Base-by-base conservation (phyloP, 1,140 invertebrate genomes). In the Mizuhopecten yessoensis region DNA sequence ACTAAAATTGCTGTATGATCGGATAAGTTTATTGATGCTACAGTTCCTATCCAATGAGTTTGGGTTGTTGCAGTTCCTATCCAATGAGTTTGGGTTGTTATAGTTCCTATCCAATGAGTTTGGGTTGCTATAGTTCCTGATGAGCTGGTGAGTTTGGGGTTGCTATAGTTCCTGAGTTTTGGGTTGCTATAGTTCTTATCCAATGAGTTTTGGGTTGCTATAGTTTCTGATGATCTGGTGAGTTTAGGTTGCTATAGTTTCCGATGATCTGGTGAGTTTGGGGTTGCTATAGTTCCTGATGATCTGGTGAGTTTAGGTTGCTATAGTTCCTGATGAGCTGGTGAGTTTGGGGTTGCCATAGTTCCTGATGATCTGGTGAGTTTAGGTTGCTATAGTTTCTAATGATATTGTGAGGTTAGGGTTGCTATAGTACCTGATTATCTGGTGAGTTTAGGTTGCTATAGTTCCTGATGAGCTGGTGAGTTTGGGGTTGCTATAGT, bases 101-200 rank as follows among this genome's bases (percentile, higher is more conserved):
- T 75, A 7, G 57, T 45, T 45, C 0, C 1, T 75, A 17, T 57
- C 45, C 45, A 57, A n/a, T 75, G 57, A 75, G 57, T 29, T 75
- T 75, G 92, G 94, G 20, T 91, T 90, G 86, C 94, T 95, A 42
- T 94, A 91, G 88, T 45, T 45, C 9, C 17, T 95, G 95, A 0
- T 96, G 95, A n/a, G n/a, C 20, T 1, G 11, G 57, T 75, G 57
- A 29, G 57, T 29, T 75, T 75, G 57, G 57, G 23, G 45, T 75
- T 29, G 23, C 57, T 75, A 75, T 29, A 3, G 57, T 45, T 45
- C 5, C 5, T 39, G 42, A 13, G n/a, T 29, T 3, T 7, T 5
- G 57, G 57, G 23, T n/a, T 29, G 5, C 57, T 29, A 75, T 75
- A 7, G 57, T 75, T 45, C 0, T 75, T 23, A n/a, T 75, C 45